These are phyloP conservation scores for Dinomys branickii DNA, from an alignment of 2,113 vertebrate genomes.

Conservation along the genomic window DNA sequence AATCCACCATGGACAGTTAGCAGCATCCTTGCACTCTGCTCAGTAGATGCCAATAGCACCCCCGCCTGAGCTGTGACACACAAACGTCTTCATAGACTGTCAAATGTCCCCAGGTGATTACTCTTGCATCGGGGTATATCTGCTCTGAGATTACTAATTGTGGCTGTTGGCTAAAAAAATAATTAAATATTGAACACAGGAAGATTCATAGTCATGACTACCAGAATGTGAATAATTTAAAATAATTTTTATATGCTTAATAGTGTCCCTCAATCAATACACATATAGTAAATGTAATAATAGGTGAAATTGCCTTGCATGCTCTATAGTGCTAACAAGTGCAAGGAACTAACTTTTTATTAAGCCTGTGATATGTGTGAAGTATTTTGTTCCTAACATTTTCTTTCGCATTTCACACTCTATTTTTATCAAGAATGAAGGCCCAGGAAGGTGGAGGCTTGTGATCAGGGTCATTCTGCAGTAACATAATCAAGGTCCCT, in stretches of 20 bases:
- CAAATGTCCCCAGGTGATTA: not conserved
- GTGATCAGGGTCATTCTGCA: not conserved
- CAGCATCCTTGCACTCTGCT: not conserved
- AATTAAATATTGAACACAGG: slow-evolving; percentile 33
- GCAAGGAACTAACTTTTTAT: slow-evolving; percentile 13
- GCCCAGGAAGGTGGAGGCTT: not conserved
- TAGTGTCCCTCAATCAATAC: slow-evolving; percentile 7
- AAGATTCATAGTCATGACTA: slow-evolving; percentile 23
- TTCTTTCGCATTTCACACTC: not conserved
- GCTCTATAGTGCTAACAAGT: not conserved
- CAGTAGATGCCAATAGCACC: not conserved
- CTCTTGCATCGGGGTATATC: not conserved
- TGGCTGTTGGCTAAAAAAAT: not conserved
- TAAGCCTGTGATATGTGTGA: not conserved
- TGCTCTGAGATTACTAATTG: not conserved
- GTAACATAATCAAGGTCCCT: not conserved
- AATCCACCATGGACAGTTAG: not conserved
- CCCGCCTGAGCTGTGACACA: not conserved
- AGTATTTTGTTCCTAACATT: not conserved
- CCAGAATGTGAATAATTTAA: slow-evolving; percentile 42
- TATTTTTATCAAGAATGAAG: not conserved
- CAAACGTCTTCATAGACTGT: not conserved
- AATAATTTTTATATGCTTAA: slow-evolving; percentile 43
- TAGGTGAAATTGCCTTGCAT: slow-evolving; percentile 39
- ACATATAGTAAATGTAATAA: slow-evolving; percentile 34